Base-by-base conservation (phyloP, 2,113 vertebrate genomes). In the Pseudois nayaur region DNA sequence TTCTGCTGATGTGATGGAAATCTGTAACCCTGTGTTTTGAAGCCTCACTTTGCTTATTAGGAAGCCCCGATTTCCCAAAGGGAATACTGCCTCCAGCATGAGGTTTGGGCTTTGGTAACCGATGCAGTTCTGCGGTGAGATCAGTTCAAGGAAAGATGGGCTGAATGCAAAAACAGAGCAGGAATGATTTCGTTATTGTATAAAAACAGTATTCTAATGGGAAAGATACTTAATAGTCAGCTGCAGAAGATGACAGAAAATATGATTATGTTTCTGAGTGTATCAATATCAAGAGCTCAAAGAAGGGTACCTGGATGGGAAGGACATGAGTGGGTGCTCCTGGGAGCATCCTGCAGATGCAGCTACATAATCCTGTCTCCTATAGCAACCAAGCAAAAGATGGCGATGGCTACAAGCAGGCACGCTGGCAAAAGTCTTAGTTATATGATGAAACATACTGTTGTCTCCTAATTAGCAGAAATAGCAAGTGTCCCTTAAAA, bases 381-480 rank as follows among this genome's bases (percentile, higher is more conserved):
- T 15, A 13, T 8, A 13, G 52, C 48, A 86, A 4, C 16, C 11
- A 2, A 8, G 43, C 17, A 16, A 48, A 60, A 33, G 88, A 57
- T 21, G 40, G 31, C 2, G 23, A 25, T 27, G 67, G 9, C 91
- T 71, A 10, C 40, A 92, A 79, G 71, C 55, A 48, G 27, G 40
- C n/a, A 45, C 6, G 0, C 59, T 95, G 84, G 52, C 45, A 59
- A 15, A 57, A 17, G 43, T 31, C 91, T 87, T 43, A 31, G 79
- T 76, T 45, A 67, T 48, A 6, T 19, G 62, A 48, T 55, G 52
- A 91, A 89, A 25, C 17, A 36, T 21, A 60, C 36, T n/a, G 15
- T 67, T 92, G 54, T 74, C 45, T 97, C 64, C 79, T 94, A 62
- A 29, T 64, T 59, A 97, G 67, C 67, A 96, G 76, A 97, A 95